phyloP scores from a whole-genome alignment of 2,888 invertebrate species.

The Myathropa florea region DNA sequence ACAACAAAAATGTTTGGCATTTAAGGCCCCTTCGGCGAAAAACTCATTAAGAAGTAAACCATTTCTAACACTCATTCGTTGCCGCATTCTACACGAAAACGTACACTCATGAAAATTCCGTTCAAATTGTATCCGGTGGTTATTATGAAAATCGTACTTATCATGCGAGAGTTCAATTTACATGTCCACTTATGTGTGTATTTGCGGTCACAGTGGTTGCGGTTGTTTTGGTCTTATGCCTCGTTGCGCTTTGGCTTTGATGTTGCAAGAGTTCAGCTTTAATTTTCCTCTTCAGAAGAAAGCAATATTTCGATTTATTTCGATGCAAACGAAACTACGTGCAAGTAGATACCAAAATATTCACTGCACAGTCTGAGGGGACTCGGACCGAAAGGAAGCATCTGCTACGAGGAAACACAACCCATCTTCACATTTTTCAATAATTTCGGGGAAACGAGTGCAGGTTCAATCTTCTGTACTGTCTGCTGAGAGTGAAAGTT shows the following conservation, averaged over 20 bases:
- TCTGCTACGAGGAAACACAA: neutral
- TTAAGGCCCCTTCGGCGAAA: slow-evolving; percentile 26
- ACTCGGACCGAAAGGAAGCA: neutral
- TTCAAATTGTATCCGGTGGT: slow-evolving; percentile 50
- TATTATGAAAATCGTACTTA: slow-evolving; percentile 50
- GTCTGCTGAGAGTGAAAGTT: neutral
- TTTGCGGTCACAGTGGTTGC: slow-evolving; percentile 21
- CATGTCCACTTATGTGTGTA: slow-evolving; percentile 50
- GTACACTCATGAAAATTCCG: slow-evolving; percentile 37
- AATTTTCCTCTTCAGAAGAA: neutral
- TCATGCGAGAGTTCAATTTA: slow-evolving; percentile 54
- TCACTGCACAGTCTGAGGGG: neutral
- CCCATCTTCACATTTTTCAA: no score
- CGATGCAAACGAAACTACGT: no score
- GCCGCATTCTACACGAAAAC: slow-evolving; percentile 4
- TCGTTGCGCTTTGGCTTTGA: neutral
- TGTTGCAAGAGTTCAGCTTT: neutral
- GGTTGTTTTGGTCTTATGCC: slow-evolving; percentile 13
- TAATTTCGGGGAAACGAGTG: neutral
- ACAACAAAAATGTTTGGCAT: slow-evolving; percentile 32
- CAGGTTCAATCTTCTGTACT: neutral
- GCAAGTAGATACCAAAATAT: neutral
- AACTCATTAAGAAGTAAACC: slow-evolving; percentile 45
- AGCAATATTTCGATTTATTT: neutral
- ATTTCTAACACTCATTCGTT: slow-evolving; percentile 19